A percentile compares a stretch with the other conserved stretches of the same genome.
phyloP scores from a whole-genome alignment of 2,113 vertebrate species.

The Xenopus borealis region DNA sequence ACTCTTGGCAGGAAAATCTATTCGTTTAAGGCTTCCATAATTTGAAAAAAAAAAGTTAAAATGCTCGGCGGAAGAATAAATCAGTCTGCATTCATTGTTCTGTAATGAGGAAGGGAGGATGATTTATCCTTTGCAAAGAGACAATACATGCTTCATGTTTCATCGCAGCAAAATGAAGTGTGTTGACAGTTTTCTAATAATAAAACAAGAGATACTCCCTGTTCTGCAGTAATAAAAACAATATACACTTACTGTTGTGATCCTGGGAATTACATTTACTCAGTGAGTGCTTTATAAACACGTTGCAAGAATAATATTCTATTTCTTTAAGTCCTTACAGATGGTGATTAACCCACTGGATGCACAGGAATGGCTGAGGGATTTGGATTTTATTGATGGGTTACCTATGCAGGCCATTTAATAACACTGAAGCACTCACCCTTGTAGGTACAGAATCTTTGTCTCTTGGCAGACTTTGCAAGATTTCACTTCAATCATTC shows the following conservation, averaged over 20 bases:
- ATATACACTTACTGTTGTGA: background rate
- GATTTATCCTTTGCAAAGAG: background rate
- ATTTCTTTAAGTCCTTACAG: background rate
- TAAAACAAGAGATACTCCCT: background rate
- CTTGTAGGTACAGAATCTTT: constrained; percentile 3
- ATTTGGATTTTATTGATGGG: background rate
- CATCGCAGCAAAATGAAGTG: background rate
- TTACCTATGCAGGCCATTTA: background rate
- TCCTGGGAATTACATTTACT: too few relatives aligned
- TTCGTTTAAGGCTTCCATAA: background rate
- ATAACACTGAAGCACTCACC: constrained; percentile 15
- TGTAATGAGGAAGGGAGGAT: background rate
- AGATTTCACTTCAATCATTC: constrained; percentile 21
- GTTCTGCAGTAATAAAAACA: background rate
- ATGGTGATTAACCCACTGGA: background rate
- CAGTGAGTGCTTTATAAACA: too few relatives aligned
- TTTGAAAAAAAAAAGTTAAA: too few relatives aligned
- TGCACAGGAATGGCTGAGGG: too few relatives aligned
- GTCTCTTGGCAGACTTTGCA: constrained; percentile 5
- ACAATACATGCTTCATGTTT: background rate
- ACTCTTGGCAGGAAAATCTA: background rate
- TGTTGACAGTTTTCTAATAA: background rate
- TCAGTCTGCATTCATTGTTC: background rate
- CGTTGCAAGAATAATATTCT: background rate
- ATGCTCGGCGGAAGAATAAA: too few relatives aligned